These are phyloP conservation scores for Drosophila teissieri DNA, from an alignment of 1,140 invertebrate species.

Conservation along the genomic window DNA sequence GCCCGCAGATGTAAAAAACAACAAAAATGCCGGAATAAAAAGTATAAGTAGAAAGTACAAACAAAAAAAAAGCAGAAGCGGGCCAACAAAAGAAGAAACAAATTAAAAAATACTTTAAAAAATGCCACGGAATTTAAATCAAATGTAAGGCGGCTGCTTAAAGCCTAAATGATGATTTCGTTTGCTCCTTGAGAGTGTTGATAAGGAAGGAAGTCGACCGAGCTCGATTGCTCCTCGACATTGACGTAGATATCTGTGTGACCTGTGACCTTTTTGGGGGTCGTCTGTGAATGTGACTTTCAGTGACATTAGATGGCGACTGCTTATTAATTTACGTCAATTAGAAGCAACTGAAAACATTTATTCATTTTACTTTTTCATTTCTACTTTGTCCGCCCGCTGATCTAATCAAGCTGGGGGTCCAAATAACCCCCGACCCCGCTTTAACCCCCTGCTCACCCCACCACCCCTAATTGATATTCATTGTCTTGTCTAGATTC, in stretches of 20 bases:
- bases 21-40: slow-evolving; percentile 17
- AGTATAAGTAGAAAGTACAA: slow-evolving; percentile 35
- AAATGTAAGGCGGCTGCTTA: slow-evolving; percentile 28
- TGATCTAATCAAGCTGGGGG: slow-evolving; percentile 50
- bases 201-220: background rate
- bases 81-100: slow-evolving; percentile 53
- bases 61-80: slow-evolving; percentile 8
- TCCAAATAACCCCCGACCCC: slow-evolving; percentile 6
- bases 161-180: slow-evolving; percentile 16
- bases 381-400: slow-evolving; percentile 33
- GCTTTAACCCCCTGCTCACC: slow-evolving; percentile 1
- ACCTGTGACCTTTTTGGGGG: slow-evolving; percentile 38
- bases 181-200: slow-evolving; percentile 13
- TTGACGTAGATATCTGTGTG: slow-evolving; percentile 28
- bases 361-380: slow-evolving; percentile 44
- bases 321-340: slow-evolving; percentile 62
- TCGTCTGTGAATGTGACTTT: slow-evolving; percentile 48
- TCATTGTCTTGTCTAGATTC: slow-evolving; percentile 55
- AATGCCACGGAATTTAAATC: slow-evolving; percentile 58
- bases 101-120: slow-evolving; percentile 70
- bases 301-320: slow-evolving; percentile 42
- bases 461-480: slow-evolving; percentile 48
- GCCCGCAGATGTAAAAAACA: slow-evolving; percentile 32
- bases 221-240: slow-evolving; percentile 19
- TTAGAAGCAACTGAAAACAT: slow-evolving; percentile 43